phyloP scores from a whole-genome alignment of 2,888 invertebrate genomes.

The Pollenia amentaria region DNA sequence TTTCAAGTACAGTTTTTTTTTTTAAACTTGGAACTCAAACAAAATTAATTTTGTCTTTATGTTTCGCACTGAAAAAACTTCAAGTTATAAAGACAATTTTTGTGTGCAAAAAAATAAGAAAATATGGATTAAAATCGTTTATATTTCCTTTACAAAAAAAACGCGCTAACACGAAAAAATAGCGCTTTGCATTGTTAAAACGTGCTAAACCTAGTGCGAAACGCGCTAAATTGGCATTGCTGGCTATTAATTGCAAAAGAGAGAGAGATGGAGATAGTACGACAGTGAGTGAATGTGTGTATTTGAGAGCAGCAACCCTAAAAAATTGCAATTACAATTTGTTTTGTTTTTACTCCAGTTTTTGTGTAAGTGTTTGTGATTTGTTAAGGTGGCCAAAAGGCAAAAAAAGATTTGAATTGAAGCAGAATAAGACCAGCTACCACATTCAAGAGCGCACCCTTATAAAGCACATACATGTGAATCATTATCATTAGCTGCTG shows the following conservation, averaged over 20 bases:
- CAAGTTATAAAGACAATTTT: too few species aligned
- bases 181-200: too few species aligned
- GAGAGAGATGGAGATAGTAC: neutral
- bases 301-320: conserved; percentile 43
- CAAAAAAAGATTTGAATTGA: conserved; percentile 39
- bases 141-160: too few species aligned
- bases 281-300: neutral
- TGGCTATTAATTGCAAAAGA: neutral
- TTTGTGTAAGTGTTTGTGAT: conserved; percentile 25
- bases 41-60: too few species aligned
- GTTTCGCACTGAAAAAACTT: too few species aligned
- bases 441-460: neutral
- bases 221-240: too few species aligned
- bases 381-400: conserved; percentile 51
- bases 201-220: too few species aligned
- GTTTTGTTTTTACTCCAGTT: conserved; percentile 31
- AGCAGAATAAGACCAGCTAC: neutral
- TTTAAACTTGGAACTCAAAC: too few species aligned
- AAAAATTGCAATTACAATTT: conserved; percentile 34
- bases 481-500: conserved; percentile 28
- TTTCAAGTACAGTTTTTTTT: too few species aligned
- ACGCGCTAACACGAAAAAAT: too few species aligned
- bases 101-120: too few species aligned
- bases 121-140: too few species aligned
- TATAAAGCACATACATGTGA: conserved; percentile 3